Conservation (phyloP, 2,113 vertebrate species). For the Oryzias curvinotus region DNA sequence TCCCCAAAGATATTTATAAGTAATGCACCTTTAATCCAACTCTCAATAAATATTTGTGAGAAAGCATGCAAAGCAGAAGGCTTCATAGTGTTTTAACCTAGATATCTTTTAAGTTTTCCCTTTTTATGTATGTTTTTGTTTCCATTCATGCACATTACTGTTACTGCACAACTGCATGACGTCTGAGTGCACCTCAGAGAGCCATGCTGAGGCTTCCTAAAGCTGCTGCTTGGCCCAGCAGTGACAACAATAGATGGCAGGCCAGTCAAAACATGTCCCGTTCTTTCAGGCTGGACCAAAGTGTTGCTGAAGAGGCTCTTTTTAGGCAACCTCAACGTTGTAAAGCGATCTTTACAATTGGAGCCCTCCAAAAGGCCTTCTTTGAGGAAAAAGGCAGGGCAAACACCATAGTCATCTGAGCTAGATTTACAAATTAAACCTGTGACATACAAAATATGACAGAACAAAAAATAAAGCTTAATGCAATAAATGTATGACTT, state of each 20-base stretch:
- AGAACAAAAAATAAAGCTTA: background rate
- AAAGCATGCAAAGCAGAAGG: too few relatives aligned
- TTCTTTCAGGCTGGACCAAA: slow-evolving; percentile 72
- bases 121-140: background rate
- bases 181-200: slow-evolving; percentile 21
- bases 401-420: slow-evolving; percentile 49
- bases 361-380: slow-evolving; percentile 80
- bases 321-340: slow-evolving; percentile 77
- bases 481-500: background rate
- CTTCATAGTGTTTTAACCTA: too few relatives aligned
- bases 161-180: slow-evolving; percentile 10
- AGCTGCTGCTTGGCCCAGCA: slow-evolving; percentile 56
- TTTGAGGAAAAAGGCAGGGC: slow-evolving; percentile 66
- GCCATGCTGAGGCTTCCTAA: slow-evolving; percentile 44
- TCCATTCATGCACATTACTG: background rate
- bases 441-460: too few relatives aligned
- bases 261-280: slow-evolving; percentile 80
- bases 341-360: slow-evolving; percentile 82
- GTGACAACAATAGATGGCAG: slow-evolving; percentile 79
- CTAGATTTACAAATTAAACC: too few relatives aligned
- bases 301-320: slow-evolving; percentile 79
- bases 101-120: slow-evolving; percentile 19
- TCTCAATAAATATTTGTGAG: too few relatives aligned
- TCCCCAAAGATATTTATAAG: too few relatives aligned
- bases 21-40: too few relatives aligned